Percentiles rank a stretch among this genome's conserved stretches.
Conservation (phyloP, 2,113 vertebrate species). For the Cyprinus carpio region DNA sequence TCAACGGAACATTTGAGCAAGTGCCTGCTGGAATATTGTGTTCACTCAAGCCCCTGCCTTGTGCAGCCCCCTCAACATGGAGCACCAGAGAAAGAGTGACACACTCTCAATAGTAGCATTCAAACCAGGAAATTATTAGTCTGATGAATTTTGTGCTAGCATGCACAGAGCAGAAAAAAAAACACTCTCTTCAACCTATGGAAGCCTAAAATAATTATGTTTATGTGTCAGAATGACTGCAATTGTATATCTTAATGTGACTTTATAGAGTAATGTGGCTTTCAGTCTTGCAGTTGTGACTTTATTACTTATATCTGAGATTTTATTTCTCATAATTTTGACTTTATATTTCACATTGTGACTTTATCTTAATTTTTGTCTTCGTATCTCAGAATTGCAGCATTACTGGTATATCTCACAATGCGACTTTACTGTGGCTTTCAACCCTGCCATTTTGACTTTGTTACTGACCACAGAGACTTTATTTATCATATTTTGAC, state of each 20-base stretch:
- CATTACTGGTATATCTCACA: neutral
- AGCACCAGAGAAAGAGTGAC: constrained; percentile 57
- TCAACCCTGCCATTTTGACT: neutral
- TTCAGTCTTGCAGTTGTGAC: neutral
- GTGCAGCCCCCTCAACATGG: neutral
- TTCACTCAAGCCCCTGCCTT: constrained; percentile 47
- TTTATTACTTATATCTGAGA: neutral
- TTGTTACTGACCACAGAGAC: too few species aligned
- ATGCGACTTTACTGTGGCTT: neutral
- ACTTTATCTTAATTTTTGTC: neutral
- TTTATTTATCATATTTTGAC: too few species aligned
- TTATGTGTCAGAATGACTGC: neutral
- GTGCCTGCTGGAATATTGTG: constrained; percentile 55
- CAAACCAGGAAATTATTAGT: constrained; percentile 36
- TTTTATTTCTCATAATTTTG: neutral
- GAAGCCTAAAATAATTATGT: neutral
- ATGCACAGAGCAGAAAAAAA: neutral
- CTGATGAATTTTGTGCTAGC: constrained; percentile 26
- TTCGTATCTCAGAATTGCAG: neutral
- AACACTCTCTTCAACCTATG: neutral
- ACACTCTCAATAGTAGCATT: constrained; percentile 52
- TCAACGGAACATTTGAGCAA: constrained; percentile 70
- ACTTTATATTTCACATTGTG: neutral
- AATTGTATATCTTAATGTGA: neutral
- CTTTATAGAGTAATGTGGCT: neutral